phyloP scores from a whole-genome alignment of 2,113 vertebrate species.

The Seriola dumerili region DNA sequence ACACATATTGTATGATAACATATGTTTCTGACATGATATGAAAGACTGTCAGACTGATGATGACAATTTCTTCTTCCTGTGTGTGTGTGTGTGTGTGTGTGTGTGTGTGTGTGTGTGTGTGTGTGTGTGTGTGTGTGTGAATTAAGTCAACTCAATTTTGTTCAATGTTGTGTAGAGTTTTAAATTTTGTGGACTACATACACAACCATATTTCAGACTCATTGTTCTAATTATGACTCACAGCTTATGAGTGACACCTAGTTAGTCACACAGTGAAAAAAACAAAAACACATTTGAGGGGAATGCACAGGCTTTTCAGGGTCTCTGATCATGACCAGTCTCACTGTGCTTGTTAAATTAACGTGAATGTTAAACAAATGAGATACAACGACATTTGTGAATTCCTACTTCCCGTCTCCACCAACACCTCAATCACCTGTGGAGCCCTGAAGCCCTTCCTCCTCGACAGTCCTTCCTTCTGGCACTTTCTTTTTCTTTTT shows the following conservation, averaged over 20 bases:
- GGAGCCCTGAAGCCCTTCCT: conserved; percentile 38
- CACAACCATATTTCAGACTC: neutral
- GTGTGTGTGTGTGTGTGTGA: neutral
- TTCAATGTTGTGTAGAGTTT: neutral
- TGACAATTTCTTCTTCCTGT: no score
- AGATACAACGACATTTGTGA: conserved; percentile 8
- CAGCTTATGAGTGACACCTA: neutral
- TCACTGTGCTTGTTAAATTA: conserved; percentile 28
- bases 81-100: no score
- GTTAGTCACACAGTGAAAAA: neutral
- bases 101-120: no score
- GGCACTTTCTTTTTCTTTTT: neutral
- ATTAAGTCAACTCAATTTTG: neutral
- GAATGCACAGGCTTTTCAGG: conserved; percentile 12
- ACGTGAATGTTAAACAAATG: neutral
- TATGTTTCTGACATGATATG: neutral
- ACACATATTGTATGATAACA: neutral
- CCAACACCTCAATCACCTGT: conserved; percentile 4
- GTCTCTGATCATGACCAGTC: conserved; percentile 17
- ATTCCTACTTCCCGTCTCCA: conserved; percentile 29
- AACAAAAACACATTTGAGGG: neutral
- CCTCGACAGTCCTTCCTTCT: conserved; percentile 18
- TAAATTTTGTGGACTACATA: neutral
- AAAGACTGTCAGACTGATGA: no score
- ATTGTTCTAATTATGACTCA: neutral